phyloP scores from a whole-genome alignment of 2,113 vertebrate genomes.

The Trachemys scripta region DNA sequence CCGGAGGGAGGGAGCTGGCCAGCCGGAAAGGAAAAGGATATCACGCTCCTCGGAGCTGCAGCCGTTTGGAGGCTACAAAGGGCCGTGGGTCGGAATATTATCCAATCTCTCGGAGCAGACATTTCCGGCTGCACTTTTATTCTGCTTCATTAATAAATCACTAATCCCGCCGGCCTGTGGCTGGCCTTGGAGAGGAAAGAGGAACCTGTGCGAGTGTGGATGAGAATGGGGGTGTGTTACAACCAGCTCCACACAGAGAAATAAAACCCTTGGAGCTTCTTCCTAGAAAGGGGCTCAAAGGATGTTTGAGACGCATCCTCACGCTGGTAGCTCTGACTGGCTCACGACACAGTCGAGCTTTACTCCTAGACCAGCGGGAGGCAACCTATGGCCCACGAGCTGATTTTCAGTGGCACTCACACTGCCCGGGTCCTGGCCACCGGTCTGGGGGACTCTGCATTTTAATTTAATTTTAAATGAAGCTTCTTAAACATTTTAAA shows the following conservation, averaged over 20 bases:
- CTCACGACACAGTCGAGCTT: neutral
- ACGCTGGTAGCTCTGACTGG: neutral
- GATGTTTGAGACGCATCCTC: neutral
- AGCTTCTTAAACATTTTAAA: no score
- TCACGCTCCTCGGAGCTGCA: slow-evolving; percentile 23
- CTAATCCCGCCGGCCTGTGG: slow-evolving; percentile 68
- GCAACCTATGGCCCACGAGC: no score
- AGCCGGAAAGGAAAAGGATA: slow-evolving; percentile 58
- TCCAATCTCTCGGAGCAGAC: slow-evolving; percentile 87
- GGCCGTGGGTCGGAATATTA: slow-evolving; percentile 62
- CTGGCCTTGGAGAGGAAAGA: slow-evolving; percentile 51
- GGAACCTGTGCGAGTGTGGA: neutral
- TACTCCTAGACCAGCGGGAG: neutral
- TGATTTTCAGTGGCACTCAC: no score
- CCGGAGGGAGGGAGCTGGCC: neutral
- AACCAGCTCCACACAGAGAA: accelerated
- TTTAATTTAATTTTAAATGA: no score
- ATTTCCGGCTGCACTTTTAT: slow-evolving; percentile 80
- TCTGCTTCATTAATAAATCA: slow-evolving; percentile 81
- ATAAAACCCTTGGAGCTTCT: neutral
- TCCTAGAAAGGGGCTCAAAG: neutral
- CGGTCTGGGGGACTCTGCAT: no score
- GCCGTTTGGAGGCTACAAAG: slow-evolving; percentile 58
- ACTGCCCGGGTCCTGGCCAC: no score
- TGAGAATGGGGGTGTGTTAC: accelerated